These are phyloP conservation scores for Microplitis deprimator DNA, from an alignment of 2,888 invertebrate species.

Conservation along the genomic window DNA sequence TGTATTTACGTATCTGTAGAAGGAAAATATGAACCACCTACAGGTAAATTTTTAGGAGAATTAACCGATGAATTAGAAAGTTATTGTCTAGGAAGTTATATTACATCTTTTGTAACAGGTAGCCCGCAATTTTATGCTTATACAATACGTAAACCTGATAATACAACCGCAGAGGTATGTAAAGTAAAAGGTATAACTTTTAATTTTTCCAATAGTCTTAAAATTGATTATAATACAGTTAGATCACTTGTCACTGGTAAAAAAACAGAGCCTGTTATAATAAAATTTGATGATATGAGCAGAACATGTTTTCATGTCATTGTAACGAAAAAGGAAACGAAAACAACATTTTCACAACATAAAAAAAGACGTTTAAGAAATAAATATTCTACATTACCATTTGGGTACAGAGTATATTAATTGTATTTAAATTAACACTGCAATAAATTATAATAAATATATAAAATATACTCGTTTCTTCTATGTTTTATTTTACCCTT, in stretches of 20 bases:
- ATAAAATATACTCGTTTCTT: not conserved
- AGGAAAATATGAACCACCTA: slow-evolving; percentile 48
- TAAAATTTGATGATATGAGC: too few relatives aligned
- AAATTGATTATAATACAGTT: too few relatives aligned
- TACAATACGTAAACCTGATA: slow-evolving; percentile 43
- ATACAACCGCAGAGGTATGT: slow-evolving; percentile 36
- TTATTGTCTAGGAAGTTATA: slow-evolving; percentile 55
- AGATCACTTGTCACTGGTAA: too few relatives aligned
- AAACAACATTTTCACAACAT: too few relatives aligned
- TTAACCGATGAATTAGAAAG: slow-evolving; percentile 62
- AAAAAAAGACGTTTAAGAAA: too few relatives aligned
- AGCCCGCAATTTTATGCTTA: slow-evolving; percentile 65
- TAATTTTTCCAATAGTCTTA: slow-evolving; percentile 27
- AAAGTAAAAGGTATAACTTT: slow-evolving; percentile 45
- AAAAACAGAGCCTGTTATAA: too few relatives aligned
- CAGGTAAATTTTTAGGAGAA: slow-evolving; percentile 60
- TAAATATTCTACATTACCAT: too few relatives aligned
- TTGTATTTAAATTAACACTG: not conserved
- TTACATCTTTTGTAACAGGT: slow-evolving; percentile 60
- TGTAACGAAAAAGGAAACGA: too few relatives aligned
- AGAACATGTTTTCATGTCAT: too few relatives aligned
- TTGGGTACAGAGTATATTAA: too few relatives aligned
- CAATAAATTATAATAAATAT: not conserved
- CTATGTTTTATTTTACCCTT: too few relatives aligned
- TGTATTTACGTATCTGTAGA: slow-evolving; percentile 56